A percentile compares a stretch with the other conserved stretches of the same genome.
These are phyloP conservation scores for Dinothrombium tinctorium DNA, from an alignment of 1,140 invertebrate genomes.

Conservation along the genomic window DNA sequence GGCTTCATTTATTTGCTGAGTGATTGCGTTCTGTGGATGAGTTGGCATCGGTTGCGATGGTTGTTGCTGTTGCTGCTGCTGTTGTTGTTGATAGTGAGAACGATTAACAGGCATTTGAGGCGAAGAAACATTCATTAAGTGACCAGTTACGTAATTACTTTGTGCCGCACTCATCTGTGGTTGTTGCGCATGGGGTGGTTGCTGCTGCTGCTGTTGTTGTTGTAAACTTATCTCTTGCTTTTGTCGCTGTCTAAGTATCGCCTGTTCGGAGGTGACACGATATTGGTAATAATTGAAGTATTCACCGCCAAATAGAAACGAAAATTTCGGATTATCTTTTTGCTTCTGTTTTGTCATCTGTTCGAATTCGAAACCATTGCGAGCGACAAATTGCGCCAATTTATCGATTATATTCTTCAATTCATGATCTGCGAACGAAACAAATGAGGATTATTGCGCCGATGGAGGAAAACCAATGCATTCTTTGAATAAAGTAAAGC, in stretches of 20 bases:
- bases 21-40: background rate
- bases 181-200: background rate
- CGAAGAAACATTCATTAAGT: background rate
- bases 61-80: conserved; percentile 22
- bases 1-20: conserved; percentile 21
- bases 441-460: conserved; percentile 14
- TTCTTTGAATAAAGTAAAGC: background rate
- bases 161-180: background rate
- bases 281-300: conserved; percentile 90
- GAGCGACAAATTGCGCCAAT: conserved; percentile 86
- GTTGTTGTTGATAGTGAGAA: conserved; percentile 11
- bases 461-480: conserved; percentile 1
- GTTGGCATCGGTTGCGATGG: conserved; percentile 22
- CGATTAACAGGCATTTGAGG: background rate
- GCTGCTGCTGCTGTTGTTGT: background rate
- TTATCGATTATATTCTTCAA: conserved; percentile 91
- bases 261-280: conserved; percentile 70
- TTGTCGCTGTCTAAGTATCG: conserved; percentile 16
- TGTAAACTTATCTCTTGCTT: background rate
- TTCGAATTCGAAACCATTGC: conserved; percentile 96
- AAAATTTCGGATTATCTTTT: conserved; percentile 86
- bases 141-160: background rate
- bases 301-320: conserved; percentile 86
- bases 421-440: conserved; percentile 84
- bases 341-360: conserved; percentile 95